Base-by-base conservation (phyloP, 2,888 invertebrate genomes). In the Sepiola atlantica region DNA sequence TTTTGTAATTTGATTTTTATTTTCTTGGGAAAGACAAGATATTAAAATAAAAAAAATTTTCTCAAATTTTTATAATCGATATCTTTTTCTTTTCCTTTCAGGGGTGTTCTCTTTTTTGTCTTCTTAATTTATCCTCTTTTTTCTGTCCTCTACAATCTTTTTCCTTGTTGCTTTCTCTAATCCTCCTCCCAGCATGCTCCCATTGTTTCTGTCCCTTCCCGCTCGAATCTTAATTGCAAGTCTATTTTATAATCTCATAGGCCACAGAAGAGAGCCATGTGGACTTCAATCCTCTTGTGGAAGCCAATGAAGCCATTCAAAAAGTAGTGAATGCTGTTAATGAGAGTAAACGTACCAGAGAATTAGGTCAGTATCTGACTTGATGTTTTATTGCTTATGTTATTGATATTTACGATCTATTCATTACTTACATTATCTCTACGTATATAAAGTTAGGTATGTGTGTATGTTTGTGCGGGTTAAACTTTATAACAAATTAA, bases 291-390 rank as follows among this genome's bases (percentile, higher is more conserved):
- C 28, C 28, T 45, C 92, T 93, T 28, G 93, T 54, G 21, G 54
- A 93, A 57, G 93, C 93, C 20, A 45, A 55, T 12, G 12, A 24
- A 55, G 54, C 21, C 55, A 93, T 93, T 16, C 35, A 55, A 55
- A 57, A 93, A n/a, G 35, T 55, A 24, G 55, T 55, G 32, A 55
- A 32, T 55, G 55, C 54, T 55, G 93, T 93, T 35, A 93, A 93
- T 35, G 93, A 93, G 57, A 93, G 93, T 57, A 93, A 55, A 57
- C 55, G 93, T 10, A 55, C 55, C 24, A 93, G 55, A 35, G 93
- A 93, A 55, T 55, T 93, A 8, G 93, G 93, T 93, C 14, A 21
- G 55, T 35, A 92, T 54, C 45, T 8, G 8, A 45, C 45, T 45
- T 45, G 45, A 45, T 45, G 45, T 45, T 45, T 45, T 45, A 45